phyloP scores from a whole-genome alignment of 2,113 vertebrate species.

The Myrmecophaga tridactyla region DNA sequence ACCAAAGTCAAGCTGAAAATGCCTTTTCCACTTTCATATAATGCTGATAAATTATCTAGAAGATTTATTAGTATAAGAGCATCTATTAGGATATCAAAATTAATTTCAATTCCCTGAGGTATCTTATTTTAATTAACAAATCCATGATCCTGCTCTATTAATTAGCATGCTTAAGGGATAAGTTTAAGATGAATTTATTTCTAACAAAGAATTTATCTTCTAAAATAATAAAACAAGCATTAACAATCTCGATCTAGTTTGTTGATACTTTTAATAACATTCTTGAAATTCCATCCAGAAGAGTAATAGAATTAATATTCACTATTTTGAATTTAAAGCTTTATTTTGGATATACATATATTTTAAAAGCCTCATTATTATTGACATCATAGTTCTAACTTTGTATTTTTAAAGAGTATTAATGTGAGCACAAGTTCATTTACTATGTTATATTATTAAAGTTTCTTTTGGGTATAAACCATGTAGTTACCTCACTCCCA shows the following conservation, averaged over 20 bases:
- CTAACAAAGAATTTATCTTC: constrained; percentile 80
- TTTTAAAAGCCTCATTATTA: constrained; percentile 58
- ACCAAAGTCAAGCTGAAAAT: constrained; percentile 67
- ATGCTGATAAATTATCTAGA: constrained; percentile 72
- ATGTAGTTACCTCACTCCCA: not conserved
- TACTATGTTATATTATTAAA: constrained; percentile 51
- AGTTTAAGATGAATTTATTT: constrained; percentile 81
- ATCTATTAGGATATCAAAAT: constrained; percentile 85
- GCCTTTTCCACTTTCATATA: constrained; percentile 54
- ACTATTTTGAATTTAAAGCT: constrained; percentile 71
- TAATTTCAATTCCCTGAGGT: constrained; percentile 84
- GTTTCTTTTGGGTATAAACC: not conserved
- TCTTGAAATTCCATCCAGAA: constrained; percentile 57
- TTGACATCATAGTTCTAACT: not conserved
- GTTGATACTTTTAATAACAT: constrained; percentile 70
- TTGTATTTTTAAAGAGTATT: constrained; percentile 49
- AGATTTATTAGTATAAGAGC: constrained; percentile 78
- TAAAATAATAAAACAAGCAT: constrained; percentile 78
- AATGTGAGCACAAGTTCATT: constrained; percentile 32
- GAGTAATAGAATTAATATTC: constrained; percentile 52
- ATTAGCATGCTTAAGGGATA: constrained; percentile 83
- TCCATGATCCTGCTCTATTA: constrained; percentile 81
- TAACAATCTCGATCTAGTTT: constrained; percentile 78
- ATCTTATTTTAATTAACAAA: constrained; percentile 87
- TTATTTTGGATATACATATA: constrained; percentile 9